Conservation (phyloP, 2,797 vertebrate genomes). For the Girardinus metallicus region DNA sequence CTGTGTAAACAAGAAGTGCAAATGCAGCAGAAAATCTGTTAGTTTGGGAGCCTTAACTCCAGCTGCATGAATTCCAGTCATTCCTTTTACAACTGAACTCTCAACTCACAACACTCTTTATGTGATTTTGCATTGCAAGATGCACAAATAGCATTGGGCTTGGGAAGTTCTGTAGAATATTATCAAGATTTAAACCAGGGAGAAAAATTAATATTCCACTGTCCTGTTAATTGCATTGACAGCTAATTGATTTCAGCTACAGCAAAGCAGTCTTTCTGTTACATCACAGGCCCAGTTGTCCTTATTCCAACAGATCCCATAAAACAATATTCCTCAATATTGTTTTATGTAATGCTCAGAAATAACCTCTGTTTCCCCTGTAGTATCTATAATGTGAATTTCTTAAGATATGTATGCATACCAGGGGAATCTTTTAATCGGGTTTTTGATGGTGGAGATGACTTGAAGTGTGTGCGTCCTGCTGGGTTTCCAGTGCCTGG, state of each 20-base stretch:
- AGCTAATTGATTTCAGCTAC: conserved; percentile 72
- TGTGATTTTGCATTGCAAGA: background rate
- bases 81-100: background rate
- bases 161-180: background rate
- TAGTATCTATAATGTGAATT: background rate
- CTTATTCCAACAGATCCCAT: conserved; percentile 17
- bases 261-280: conserved; percentile 42
- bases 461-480: conserved; percentile 42
- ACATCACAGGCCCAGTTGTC: conserved; percentile 36
- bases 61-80: background rate
- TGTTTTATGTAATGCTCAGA: background rate
- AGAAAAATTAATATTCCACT: background rate
- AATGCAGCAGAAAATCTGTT: background rate
- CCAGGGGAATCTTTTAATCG: conserved; percentile 21
- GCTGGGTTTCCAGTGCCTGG: conserved; percentile 55
- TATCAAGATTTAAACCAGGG: conserved; percentile 4
- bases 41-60: background rate
- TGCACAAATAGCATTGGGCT: conserved; percentile 5
- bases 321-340: no score
- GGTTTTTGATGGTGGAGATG: conserved; percentile 42
- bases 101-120: background rate
- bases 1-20: background rate
- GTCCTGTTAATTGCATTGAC: conserved; percentile 75
- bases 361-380: background rate
- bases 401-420: conserved; percentile 10